Base-by-base conservation (phyloP, 2,888 invertebrate genomes). In the Sycophila texana region DNA sequence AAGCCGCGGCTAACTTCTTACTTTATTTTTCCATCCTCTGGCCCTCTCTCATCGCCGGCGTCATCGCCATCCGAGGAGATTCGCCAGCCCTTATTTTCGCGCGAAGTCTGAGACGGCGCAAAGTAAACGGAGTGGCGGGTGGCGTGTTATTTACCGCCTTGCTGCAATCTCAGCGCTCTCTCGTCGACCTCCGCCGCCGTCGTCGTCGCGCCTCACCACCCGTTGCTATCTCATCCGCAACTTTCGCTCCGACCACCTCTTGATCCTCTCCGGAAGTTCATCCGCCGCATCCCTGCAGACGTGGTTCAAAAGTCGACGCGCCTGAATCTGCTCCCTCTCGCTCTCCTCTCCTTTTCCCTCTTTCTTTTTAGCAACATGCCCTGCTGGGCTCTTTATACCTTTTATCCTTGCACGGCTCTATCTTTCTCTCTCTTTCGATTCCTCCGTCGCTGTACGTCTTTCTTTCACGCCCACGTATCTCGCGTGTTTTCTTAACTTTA, bases 91-190 rank as follows among this genome's bases (percentile, higher is more conserved):
- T 39, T 39, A 39, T 39, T 39, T 39, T 39, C 39, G 39, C 16
- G 49, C 14, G 60, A 26, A 20, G n/a, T n/a, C 20, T 20, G 51
- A 20, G 51, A 20, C 47, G 58, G 30, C 22, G 58, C 80, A 87
- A 86, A 86, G 86, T 86, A 87, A 87, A 86, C 86, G 83, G 83
- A 87, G 83, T 85, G 84, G 84, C 85, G 86, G 83, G 83, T 86
- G 86, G 87, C 87, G 87, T 87, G 85, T 88, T 87, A 88, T 88
- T 88, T 88, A 88, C 87, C 84, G 84, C 82, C 85, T 84, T 84
- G 84, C 84, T 84, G 86, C 85, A 87, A 87, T 86, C 86, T 86
- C 86, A 83, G 84, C 87, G 57, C 58, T 73, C 73, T 85, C 22
- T 16, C 66, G n/a, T 51, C 85, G 85, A 84, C 85, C 84, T 84